Base-by-base conservation (phyloP, 2,888 invertebrate genomes). In the Leptopilina myrica region DNA sequence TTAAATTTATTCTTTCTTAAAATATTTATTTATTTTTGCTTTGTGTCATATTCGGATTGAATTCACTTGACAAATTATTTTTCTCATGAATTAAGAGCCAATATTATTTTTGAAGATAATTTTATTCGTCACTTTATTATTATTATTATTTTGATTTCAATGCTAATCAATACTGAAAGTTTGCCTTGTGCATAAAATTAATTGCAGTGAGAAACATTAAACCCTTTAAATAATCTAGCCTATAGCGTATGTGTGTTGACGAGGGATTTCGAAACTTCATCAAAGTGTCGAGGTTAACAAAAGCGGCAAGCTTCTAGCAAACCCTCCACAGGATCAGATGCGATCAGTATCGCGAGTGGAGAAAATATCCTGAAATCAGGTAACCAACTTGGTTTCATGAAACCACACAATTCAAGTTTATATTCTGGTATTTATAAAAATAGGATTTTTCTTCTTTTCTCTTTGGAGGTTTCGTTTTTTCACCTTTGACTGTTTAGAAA, bases 331-430 rank as follows among this genome's bases (percentile, higher is more conserved):
- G 69, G 69, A 53, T 69, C 69, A 53, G 67, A 67, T 69, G 69
- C 76, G 75, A 77, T 80, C 64, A 77, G 66, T 46, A 53, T 53
- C 56, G 46, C 49, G 11, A 9, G 65, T 11, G 46, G 67, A 49
- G 43, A 43, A 43, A 46, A 14, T 14, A 69, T 15, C 33, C 26
- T 69, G 76, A 83, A 84, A 15, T 85, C 86, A 40, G 84, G 83
- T 79, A 86, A 87, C 83, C 84, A 83, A 43, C 43, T 43, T 43
- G 43, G 43, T 64, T 77, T 83, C 14, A 83, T 79, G 14, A 82
- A 84, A 64, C 85, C 85, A 73, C 43, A 7, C 43, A 33, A 33
- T 4, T 43, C 43, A 43, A 14, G 15, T 33, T 33, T 33, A 33
- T 33, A 33, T 33, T 33, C 33, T 33, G 4, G 33, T 33, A 3